phyloP scores from a whole-genome alignment of 2,888 invertebrate genomes.

The Pyrrhosoma nymphula region DNA sequence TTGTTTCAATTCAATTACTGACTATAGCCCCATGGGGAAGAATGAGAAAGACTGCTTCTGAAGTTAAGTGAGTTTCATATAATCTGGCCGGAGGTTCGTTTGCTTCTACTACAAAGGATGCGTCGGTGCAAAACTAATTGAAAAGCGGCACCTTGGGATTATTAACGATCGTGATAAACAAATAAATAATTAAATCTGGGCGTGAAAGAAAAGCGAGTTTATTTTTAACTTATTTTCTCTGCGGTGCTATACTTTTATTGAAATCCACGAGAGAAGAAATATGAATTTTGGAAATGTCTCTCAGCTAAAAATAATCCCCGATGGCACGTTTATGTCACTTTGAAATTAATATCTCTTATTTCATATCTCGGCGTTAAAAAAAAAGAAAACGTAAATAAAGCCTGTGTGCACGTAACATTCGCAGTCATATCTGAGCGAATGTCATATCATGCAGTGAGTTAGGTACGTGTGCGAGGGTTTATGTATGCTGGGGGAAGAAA shows the following conservation, averaged over 20 bases:
- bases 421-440: not conserved
- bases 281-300: not conserved
- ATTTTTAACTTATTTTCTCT: not conserved
- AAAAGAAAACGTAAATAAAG: not conserved
- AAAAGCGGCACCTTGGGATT: not conserved
- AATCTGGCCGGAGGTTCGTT: not conserved
- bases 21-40: not conserved
- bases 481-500: not conserved
- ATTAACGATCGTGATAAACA: not conserved
- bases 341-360: not conserved
- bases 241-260: not conserved
- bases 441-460: not conserved
- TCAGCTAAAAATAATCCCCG: too few relatives aligned
- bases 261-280: not conserved
- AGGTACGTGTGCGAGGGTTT: not conserved
- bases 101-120: not conserved
- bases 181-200: not conserved
- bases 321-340: not conserved
- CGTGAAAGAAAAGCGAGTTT: not conserved
- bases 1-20: not conserved
- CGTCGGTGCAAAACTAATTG: not conserved
- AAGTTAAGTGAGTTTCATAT: not conserved
- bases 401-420: not conserved
- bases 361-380: not conserved
- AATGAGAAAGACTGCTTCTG: not conserved